Evolutionary conservation across 2,888 invertebrate species (phyloP), one percentile per base, ranked within the genome.

Genomic region (Emmelina monodactyla): DNA sequence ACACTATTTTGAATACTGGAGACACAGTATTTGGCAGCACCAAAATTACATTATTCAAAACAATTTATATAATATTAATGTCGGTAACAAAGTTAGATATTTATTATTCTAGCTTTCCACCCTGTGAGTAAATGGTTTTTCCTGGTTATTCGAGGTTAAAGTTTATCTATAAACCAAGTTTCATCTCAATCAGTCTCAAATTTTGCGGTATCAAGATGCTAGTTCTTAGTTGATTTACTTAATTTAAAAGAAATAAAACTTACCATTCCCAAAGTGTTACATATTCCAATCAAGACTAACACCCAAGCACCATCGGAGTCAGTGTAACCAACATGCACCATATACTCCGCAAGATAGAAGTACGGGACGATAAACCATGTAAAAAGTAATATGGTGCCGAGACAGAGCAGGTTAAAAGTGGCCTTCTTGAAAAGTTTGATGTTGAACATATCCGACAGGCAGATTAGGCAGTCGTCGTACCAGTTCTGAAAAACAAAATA

Each of bases 361-460:
- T 97, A 97, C 10, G 96, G 95, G 38, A 97, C 92, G 56, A 97
- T 96, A 68, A 92, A 92, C 91, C 94, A 95, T 53, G 90, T 87
- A 71, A 96, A 97, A 34, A 97, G 83, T 35, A 95, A 82, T 49
- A 94, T 87, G 45, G 94, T 95, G 35, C 94, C 92, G 11, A 94
- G 57, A 37, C 92, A 91, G 57, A 95, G 85, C 31, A 92, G 80
- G 44, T 91, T 81, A 67, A 92, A 94, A 47, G 91, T 90, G 37
- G 85, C 68, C 57, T 89, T 87, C 57, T 87, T 78, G 61, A 93
- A 89, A 61, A 92, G 84, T 14, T 88, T 85, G 52, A 92, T 88
- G 69, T 94, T 92, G 64, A 89, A 86, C 72, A 78, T 73, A 28
- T 73, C 75, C 0, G 58, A 51, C 6, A 73, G 53, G 34, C 68